Evolutionary conservation across 2,797 vertebrate species (phyloP), one percentile per base, ranked within the genome.

Genomic region (Alfaro cultratus): DNA sequence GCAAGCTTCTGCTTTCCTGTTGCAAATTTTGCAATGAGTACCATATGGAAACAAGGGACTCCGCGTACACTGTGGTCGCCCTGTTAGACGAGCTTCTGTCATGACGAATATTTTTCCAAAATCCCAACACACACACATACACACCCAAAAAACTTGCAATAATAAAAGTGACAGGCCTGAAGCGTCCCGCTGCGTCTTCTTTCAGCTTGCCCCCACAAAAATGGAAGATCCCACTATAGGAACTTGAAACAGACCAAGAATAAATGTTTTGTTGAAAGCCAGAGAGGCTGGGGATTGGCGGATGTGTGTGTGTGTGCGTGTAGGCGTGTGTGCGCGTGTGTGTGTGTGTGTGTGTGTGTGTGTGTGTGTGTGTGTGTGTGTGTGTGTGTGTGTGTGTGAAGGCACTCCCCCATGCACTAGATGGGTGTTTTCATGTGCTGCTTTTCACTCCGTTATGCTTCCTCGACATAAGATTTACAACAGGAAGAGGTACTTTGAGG

Each of bases 391-490:
- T 86, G 73, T 73, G 76, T 72, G 75, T 73, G 82, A 11, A 81
- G 80, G 79, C 88, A 73, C 88, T 13, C 45, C 45, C 45, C 51
- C 90, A 82, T 79, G 79, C 80, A 89, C 89, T 89, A 87, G 85
- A 78, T 82, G 78, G 83, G 81, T 77, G 82, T 89, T 90, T 53
- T 92, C 86, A 85, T 90, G 92, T 80, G 77, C 75, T 79, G 71
- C 77, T 71, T 78, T 78, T 67, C 88, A 73, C 47, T 76, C 72
- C 31, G 68, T 83, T 88, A 45, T 83, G 79, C 86, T 82, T 86
- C 82, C 87, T 91, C 6, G 10, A 91, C 93, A 41, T 92, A 87
- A 92, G 92, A 94, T 93, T 93, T 95, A 93, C 89, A 90, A 92
- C 91, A 92, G 91, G 92, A 94, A 91, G 82, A 81, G 81, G 90